Conservation (phyloP, 2,888 invertebrate species). For the Perdita meconis region DNA sequence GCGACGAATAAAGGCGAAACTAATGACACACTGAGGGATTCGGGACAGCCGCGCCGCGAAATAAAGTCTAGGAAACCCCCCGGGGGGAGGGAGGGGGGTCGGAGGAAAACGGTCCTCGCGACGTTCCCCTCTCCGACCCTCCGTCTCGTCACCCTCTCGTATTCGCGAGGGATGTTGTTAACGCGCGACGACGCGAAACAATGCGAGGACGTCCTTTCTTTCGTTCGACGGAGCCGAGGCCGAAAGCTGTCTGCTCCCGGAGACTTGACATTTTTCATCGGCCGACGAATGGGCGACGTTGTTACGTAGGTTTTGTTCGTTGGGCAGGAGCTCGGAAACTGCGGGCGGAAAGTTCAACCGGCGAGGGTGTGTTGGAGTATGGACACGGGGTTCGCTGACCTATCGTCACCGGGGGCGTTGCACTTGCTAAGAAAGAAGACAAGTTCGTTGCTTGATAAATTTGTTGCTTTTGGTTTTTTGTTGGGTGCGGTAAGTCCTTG, state of each 20-base stretch:
- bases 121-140: conserved; percentile 16
- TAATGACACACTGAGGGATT: conserved; percentile 71
- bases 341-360: background rate
- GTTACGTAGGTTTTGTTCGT: conserved; percentile 2
- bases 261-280: conserved; percentile 14
- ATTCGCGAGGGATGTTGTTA: conserved; percentile 46
- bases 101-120: conserved; percentile 37
- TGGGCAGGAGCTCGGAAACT: background rate
- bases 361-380: background rate
- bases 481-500: too few species aligned
- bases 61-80: conserved; percentile 27
- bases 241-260: background rate
- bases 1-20: conserved; percentile 66
- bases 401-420: too few species aligned
- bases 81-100: too few species aligned
- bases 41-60: conserved; percentile 60
- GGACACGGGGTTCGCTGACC: too few species aligned
- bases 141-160: background rate
- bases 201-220: conserved; percentile 12
- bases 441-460: too few species aligned
- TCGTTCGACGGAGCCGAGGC: conserved; percentile 20
- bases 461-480: too few species aligned
- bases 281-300: background rate
- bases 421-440: too few species aligned
- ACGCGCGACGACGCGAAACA: conserved; percentile 40